Percentiles rank a stretch among this genome's conserved stretches.
Evolutionary conservation across 2,888 invertebrate species (phyloP).

Genomic region (Morpho deidamia): DNA sequence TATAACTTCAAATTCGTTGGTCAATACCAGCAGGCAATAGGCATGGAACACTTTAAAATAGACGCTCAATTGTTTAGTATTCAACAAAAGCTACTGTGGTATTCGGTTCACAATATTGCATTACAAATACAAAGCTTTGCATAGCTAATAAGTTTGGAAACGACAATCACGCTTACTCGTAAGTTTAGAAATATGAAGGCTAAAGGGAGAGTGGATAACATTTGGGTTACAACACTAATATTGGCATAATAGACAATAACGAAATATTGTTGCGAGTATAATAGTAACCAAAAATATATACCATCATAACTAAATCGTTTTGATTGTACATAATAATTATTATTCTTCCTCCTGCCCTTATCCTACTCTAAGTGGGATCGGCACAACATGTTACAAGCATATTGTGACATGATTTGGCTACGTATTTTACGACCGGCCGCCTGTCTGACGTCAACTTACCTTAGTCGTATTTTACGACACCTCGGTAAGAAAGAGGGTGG

Average conservation of each 20-base stretch:
- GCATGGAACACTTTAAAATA: neutral
- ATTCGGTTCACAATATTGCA: slow-evolving; percentile 16
- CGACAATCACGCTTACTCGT: slow-evolving; percentile 16
- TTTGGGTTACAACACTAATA: slow-evolving; percentile 12
- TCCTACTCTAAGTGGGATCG: no score
- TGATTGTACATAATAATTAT: no score
- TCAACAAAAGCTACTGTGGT: slow-evolving; percentile 12
- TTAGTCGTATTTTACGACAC: no score
- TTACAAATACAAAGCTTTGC: slow-evolving; percentile 17
- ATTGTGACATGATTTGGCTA: no score
- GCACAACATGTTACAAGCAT: no score
- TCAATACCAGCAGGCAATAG: no score
- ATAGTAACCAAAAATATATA: neutral
- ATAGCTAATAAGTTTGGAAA: slow-evolving; percentile 21
- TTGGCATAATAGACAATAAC: slow-evolving; percentile 15
- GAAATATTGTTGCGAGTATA: slow-evolving; percentile 5
- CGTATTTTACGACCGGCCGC: no score
- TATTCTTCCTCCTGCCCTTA: no score
- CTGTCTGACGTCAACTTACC: no score
- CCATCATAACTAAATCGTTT: neutral
- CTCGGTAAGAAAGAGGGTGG: no score
- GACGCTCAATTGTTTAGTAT: slow-evolving; percentile 10
- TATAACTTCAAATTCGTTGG: no score
- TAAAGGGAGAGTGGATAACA: slow-evolving; percentile 13
- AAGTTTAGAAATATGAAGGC: slow-evolving; percentile 18